Base-by-base conservation (phyloP, 2,888 invertebrate genomes). In the Formica aserva region DNA sequence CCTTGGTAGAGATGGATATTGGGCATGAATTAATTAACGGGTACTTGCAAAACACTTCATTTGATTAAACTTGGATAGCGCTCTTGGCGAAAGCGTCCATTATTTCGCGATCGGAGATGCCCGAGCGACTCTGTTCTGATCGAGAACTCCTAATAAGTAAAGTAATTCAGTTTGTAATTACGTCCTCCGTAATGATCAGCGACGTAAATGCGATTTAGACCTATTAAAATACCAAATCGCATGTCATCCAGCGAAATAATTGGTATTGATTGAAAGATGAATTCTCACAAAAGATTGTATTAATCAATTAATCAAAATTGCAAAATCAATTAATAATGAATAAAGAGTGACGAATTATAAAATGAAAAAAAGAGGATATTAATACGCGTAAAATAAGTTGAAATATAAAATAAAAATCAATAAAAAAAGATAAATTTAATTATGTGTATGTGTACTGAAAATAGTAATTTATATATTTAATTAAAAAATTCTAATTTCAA, bases 1-100 rank as follows among this genome's bases (percentile, higher is more conserved):
- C 48, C 18, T 18, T 48, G 41, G 57, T 29, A 57, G 15, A 57
- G n/a, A 45, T 65, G 78, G 76, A 71, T 69, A 48, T 74, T 71
- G 62, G 29, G 29, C 63, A 62, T 75, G 57, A 88, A 87, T 88
- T 88, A 71, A 89, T 89, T 87, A 82, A 84, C 72, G 63, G 74
- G 62, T 75, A 85, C 80, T 83, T 78, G 63, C 84, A 29, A 82
- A 32, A 69, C 41, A 76, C 65, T 76, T 86, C 82, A 65, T 87
- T 66, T 71, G 66, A 85, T 81, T 82, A 60, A 80, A 72, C 60
- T 80, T 80, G 71, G 71, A 78, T 41, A 60, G 78, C 67, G 60
- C 72, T 72, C 72, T 72, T 57, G 45, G 32, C 78, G n/a, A 52
- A n/a, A 52, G 41, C 71, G 72, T 60, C 72, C 72, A 80, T 80